Evolutionary conservation across 2,113 vertebrate genomes (phyloP).

Genomic region (Anas platyrhynchos): DNA sequence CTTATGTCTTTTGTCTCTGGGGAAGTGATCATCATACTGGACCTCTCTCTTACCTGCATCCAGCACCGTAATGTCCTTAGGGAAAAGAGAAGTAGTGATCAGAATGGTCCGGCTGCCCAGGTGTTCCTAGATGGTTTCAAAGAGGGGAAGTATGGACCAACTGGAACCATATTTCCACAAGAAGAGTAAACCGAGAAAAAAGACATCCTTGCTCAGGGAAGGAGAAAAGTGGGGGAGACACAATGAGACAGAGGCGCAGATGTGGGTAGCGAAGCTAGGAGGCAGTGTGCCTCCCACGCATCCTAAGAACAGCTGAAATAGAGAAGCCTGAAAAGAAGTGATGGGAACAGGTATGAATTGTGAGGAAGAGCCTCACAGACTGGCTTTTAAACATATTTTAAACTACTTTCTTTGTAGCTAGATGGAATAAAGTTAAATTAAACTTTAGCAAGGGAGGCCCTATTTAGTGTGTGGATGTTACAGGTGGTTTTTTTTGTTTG

Average conservation of each 20-base stretch:
- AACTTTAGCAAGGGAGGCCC: background rate
- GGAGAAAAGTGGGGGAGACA: background rate
- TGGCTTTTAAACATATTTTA: background rate
- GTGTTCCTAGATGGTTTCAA: background rate
- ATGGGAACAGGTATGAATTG: background rate
- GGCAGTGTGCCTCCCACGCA: background rate
- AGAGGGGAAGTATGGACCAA: background rate
- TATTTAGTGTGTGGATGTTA: background rate
- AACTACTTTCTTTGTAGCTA: background rate
- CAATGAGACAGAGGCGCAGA: accelerated
- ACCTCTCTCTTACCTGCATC: background rate
- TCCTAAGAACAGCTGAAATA: background rate
- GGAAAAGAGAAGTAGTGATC: background rate
- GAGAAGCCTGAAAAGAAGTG: background rate
- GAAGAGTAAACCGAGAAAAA: background rate
- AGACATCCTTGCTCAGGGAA: background rate
- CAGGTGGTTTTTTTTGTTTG: too few relatives aligned
- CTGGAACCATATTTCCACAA: background rate
- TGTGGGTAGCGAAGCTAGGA: background rate
- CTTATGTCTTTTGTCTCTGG: background rate
- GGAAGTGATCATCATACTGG: background rate
- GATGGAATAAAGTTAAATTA: background rate
- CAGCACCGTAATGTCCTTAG: background rate
- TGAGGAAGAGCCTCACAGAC: background rate
- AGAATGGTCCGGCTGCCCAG: background rate